These are phyloP conservation scores for Catalaphyllia jardinei DNA, from an alignment of 64 coral and sea anemone species.

Conservation along the genomic window DNA sequence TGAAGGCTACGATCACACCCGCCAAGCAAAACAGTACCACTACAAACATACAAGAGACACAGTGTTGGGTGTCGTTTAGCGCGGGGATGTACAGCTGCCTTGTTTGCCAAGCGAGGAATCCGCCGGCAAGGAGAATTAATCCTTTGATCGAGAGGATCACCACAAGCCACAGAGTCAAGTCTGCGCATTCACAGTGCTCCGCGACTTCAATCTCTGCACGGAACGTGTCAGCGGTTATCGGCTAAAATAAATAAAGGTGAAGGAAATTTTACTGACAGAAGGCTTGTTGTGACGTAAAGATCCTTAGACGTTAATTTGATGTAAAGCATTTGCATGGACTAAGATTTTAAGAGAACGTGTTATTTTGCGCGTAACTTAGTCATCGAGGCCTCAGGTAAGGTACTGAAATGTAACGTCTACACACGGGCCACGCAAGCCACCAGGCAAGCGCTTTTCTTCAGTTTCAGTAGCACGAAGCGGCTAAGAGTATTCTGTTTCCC, in stretches of 20 bases:
- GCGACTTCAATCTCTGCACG: slow-evolving; percentile 48
- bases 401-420: too few relatives aligned
- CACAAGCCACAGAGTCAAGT: slow-evolving; percentile 49
- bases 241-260: slow-evolving; percentile 40
- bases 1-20: slow-evolving; percentile 48
- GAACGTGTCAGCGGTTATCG: slow-evolving; percentile 77
- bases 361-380: too few relatives aligned
- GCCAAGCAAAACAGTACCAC: slow-evolving; percentile 41
- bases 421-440: too few relatives aligned
- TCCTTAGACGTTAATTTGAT: too few relatives aligned
- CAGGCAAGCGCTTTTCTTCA: too few relatives aligned
- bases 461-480: too few relatives aligned
- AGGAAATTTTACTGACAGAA: neutral
- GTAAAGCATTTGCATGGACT: too few relatives aligned
- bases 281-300: neutral
- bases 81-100: slow-evolving; percentile 69
- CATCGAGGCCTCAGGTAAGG: too few relatives aligned
- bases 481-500: too few relatives aligned
- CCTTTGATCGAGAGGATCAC: slow-evolving; percentile 62
- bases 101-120: slow-evolving; percentile 91
- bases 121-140: slow-evolving; percentile 45
- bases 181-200: slow-evolving; percentile 65
- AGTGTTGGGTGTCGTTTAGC: slow-evolving; percentile 84
- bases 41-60: slow-evolving; percentile 72
- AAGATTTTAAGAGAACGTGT: too few relatives aligned